Conservation (phyloP, 1,140 invertebrate genomes). For the Sycophaga agraensis region DNA sequence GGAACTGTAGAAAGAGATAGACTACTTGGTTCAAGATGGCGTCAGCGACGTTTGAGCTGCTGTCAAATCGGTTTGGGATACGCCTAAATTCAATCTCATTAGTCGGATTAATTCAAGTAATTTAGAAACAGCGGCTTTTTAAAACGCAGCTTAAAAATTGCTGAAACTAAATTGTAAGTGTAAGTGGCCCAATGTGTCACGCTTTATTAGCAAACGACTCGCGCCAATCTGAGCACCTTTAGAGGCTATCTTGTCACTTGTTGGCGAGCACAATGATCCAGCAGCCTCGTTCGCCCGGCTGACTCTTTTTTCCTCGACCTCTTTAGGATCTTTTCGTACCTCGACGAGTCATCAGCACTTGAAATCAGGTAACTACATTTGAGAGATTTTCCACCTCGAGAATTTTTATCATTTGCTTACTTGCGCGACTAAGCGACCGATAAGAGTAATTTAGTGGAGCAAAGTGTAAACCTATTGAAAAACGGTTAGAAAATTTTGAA, state of each 20-base stretch:
- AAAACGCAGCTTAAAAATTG: too few species aligned
- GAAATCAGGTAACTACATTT: neutral
- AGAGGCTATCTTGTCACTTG: constrained; percentile 9
- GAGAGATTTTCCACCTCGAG: neutral
- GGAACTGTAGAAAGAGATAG: neutral
- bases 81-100: constrained; percentile 41
- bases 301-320: constrained; percentile 17
- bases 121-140: too few species aligned
- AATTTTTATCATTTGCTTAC: neutral
- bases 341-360: constrained; percentile 14
- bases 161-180: too few species aligned
- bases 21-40: constrained; percentile 46
- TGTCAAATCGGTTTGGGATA: constrained; percentile 54
- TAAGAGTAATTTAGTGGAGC: too few species aligned
- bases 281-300: constrained; percentile 23
- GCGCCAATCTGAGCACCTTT: constrained; percentile 21
- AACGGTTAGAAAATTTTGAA: neutral
- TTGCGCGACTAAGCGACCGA: neutral
- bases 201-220: neutral
- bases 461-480: neutral
- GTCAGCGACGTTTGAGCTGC: constrained; percentile 42
- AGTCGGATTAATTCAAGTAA: neutral
- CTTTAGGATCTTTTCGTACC: constrained; percentile 26
- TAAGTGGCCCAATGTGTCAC: neutral
- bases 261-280: constrained; percentile 14